phyloP scores from a whole-genome alignment of 1,140 invertebrate species.

The Drosophila watanabei region DNA sequence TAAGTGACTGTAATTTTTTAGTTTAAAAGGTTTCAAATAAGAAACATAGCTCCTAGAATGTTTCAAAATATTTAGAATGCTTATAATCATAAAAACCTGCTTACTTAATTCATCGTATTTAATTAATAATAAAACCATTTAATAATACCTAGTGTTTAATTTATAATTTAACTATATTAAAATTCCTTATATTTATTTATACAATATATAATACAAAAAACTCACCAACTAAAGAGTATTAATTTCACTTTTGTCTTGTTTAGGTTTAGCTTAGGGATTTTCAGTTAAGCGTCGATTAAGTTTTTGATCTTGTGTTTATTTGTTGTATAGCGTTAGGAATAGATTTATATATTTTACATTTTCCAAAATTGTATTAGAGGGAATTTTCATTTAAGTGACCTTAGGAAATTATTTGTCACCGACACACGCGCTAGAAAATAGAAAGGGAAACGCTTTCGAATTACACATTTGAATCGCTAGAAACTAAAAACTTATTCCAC shows the following conservation, averaged over 20 bases:
- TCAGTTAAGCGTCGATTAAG: constrained; percentile 38
- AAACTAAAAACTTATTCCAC: constrained; percentile 42
- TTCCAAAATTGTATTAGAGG: constrained; percentile 18
- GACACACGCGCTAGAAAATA: constrained; percentile 50
- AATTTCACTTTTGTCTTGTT: constrained; percentile 20
- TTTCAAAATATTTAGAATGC: neutral
- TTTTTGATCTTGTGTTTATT: constrained; percentile 41
- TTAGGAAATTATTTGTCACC: constrained; percentile 56
- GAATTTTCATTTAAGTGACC: constrained; percentile 17
- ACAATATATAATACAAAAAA: neutral
- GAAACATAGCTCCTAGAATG: neutral
- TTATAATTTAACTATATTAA: neutral
- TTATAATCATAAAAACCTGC: neutral
- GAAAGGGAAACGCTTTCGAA: constrained; percentile 13
- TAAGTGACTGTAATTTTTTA: neutral
- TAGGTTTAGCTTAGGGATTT: constrained; percentile 11
- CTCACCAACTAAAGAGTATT: constrained; percentile 40
- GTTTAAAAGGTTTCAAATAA: neutral
- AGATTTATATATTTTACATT: constrained; percentile 39
- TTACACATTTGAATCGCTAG: constrained; percentile 2
- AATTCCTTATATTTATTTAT: neutral
- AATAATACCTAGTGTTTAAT: neutral
- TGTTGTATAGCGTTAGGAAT: constrained; percentile 32
- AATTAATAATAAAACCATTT: too few relatives aligned
- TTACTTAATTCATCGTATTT: neutral